Conservation (phyloP, 2,888 invertebrate species). For the Rhodophaea formosa region DNA sequence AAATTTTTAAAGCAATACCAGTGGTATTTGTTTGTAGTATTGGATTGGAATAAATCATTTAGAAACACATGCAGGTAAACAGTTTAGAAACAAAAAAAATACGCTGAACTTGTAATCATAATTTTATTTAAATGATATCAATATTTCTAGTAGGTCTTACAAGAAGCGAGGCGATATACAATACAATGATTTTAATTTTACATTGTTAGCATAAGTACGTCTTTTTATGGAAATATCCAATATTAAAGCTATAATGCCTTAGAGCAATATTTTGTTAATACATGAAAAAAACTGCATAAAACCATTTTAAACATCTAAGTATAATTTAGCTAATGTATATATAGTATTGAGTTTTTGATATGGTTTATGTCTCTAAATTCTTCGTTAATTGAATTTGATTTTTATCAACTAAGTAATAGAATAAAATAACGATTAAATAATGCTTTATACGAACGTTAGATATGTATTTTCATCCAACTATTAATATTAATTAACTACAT, state of each 20-base stretch:
- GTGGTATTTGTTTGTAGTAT: no score
- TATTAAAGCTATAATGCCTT: constrained; percentile 57
- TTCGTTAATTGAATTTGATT: constrained; percentile 35
- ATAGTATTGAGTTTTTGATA: constrained; percentile 38
- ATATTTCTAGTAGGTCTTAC: constrained; percentile 57
- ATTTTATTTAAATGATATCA: constrained; percentile 52
- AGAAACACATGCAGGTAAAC: neutral
- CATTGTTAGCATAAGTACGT: constrained; percentile 30
- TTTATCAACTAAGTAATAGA: constrained; percentile 26
- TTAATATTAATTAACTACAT: constrained; percentile 2
- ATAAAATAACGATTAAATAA: constrained; percentile 22
- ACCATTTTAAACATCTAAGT: constrained; percentile 27
- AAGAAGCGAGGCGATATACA: constrained; percentile 49
- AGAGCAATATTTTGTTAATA: constrained; percentile 40
- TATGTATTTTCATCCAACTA: constrained; percentile 23
- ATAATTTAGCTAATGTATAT: constrained; percentile 27
- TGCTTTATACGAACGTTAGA: constrained; percentile 22
- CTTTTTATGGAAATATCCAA: constrained; percentile 28
- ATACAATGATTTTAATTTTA: constrained; percentile 38
- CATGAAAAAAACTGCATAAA: constrained; percentile 20
- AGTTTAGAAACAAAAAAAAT: constrained; percentile 1
- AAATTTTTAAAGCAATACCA: no score
- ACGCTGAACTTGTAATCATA: constrained; percentile 29
- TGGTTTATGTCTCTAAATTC: constrained; percentile 40
- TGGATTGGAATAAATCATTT: no score